Percentiles rank a stretch among this genome's conserved stretches.
phyloP scores from a whole-genome alignment of 2,888 invertebrate genomes.

The Lasioglossum zephyrum region DNA sequence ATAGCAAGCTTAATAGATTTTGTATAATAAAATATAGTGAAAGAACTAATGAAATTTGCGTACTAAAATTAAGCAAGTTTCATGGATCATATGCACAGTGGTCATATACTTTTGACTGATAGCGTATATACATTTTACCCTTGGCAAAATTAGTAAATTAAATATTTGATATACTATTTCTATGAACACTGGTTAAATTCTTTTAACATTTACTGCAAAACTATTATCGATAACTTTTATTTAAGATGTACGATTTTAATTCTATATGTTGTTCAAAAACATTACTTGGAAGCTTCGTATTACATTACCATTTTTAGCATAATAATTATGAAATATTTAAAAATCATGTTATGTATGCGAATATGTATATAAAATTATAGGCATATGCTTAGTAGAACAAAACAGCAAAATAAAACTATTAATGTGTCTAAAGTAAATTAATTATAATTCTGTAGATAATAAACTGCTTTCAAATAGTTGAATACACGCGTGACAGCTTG shows the following conservation, averaged over 20 bases:
- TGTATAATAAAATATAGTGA: not conserved
- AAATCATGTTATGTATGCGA: not conserved
- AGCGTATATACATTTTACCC: not conserved
- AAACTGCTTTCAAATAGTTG: not conserved
- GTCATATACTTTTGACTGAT: not conserved
- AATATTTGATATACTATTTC: not conserved
- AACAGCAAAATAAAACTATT: not conserved
- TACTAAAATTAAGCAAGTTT: not conserved
- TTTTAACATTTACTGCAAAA: not conserved
- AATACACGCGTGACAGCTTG: not conserved
- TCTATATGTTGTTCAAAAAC: constrained; percentile 14
- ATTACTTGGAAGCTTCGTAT: not conserved
- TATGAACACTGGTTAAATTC: not conserved
- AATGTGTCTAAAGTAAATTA: not conserved
- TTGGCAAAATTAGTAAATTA: not conserved
- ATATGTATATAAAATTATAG: not conserved
- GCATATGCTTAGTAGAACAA: not conserved
- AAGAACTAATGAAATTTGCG: not conserved
- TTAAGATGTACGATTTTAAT: constrained; percentile 15
- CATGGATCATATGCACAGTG: not conserved
- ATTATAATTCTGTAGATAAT: not conserved
- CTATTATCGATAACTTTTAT: constrained; percentile 12
- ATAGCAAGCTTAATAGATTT: not conserved
- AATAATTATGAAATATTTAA: constrained; percentile 2
- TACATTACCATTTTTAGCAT: constrained; percentile 10